phyloP scores from a whole-genome alignment of 37 sponge, comb jelly and placozoan genomes.

The Lycopodina hypogea region DNA sequence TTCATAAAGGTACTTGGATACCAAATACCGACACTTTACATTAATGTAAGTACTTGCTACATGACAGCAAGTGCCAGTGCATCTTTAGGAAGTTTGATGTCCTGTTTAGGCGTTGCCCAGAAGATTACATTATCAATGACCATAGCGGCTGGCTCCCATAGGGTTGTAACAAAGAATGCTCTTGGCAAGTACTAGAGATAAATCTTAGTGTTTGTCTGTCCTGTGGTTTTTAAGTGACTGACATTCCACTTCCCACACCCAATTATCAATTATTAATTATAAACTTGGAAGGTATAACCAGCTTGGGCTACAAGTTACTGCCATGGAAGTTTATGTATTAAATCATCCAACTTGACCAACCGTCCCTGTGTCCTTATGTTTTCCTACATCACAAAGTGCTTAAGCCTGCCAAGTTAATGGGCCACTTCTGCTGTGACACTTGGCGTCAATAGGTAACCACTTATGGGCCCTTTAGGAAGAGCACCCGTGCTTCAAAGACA shows the following conservation, averaged over 20 bases:
- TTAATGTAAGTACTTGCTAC: conserved; percentile 14
- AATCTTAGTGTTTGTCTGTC: conserved; percentile 3
- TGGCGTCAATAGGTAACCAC: conserved; percentile 3
- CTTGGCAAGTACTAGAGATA: conserved; percentile 1
- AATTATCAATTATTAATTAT: too few species aligned
- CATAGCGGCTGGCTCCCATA: background rate
- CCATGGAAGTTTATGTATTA: background rate
- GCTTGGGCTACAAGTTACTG: background rate
- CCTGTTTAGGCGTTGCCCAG: conserved; percentile 9
- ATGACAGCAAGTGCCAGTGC: background rate
- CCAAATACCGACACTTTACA: conserved; percentile 18
- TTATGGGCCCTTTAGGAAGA: conserved; percentile 11
- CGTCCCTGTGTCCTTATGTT: background rate
- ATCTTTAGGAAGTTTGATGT: background rate
- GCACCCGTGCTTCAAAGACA: background rate
- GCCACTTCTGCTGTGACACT: background rate
- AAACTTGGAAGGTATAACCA: background rate
- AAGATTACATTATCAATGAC: conserved; percentile 4
- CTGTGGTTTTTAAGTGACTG: conserved; percentile 8
- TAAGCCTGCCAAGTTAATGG: conserved; percentile 12
- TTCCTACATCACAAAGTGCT: background rate
- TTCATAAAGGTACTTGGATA: conserved; percentile 2
- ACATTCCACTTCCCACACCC: conserved; percentile 6
- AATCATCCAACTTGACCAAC: background rate
- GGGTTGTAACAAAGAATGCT: conserved; percentile 14